These are phyloP conservation scores for Patella pellucida DNA, from an alignment of 2,888 invertebrate genomes.

Conservation along the genomic window DNA sequence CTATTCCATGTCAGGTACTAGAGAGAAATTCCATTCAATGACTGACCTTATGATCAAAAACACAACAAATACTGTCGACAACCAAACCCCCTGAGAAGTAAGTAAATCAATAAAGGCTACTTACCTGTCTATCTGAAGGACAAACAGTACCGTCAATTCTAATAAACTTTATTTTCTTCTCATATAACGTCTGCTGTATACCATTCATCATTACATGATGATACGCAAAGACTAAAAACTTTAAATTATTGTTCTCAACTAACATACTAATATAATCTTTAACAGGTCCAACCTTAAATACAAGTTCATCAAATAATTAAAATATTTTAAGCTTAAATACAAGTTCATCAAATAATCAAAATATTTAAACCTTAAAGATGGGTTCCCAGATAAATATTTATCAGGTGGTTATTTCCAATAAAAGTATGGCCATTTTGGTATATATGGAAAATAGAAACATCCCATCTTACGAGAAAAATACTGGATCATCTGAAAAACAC, in stretches of 20 bases:
- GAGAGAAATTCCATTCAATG: too few species aligned
- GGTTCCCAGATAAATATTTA: too few species aligned
- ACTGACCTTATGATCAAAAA: too few species aligned
- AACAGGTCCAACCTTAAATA: conserved; percentile 63
- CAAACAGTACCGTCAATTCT: conserved; percentile 65
- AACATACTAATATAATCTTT: conserved; percentile 66
- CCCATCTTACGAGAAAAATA: too few species aligned
- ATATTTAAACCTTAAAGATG: too few species aligned
- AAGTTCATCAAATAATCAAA: not conserved
- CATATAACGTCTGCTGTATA: conserved; percentile 58
- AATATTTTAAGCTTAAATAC: not conserved
- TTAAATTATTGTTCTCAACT: conserved; percentile 60
- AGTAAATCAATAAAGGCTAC: not conserved
- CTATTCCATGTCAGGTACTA: too few species aligned
- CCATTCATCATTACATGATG: conserved; percentile 68
- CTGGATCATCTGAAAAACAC: too few species aligned
- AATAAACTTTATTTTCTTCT: conserved; percentile 62
- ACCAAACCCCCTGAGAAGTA: too few species aligned
- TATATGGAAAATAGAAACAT: too few species aligned
- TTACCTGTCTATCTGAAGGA: conserved; percentile 57
- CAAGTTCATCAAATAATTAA: not conserved
- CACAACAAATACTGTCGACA: too few species aligned
- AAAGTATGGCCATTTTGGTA: too few species aligned
- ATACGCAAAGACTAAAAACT: conserved; percentile 69
- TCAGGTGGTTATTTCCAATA: too few species aligned